Percentiles rank a stretch among this genome's conserved stretches.
phyloP scores from a whole-genome alignment of 2,888 invertebrate genomes.

The Lithophane semibrunnea region DNA sequence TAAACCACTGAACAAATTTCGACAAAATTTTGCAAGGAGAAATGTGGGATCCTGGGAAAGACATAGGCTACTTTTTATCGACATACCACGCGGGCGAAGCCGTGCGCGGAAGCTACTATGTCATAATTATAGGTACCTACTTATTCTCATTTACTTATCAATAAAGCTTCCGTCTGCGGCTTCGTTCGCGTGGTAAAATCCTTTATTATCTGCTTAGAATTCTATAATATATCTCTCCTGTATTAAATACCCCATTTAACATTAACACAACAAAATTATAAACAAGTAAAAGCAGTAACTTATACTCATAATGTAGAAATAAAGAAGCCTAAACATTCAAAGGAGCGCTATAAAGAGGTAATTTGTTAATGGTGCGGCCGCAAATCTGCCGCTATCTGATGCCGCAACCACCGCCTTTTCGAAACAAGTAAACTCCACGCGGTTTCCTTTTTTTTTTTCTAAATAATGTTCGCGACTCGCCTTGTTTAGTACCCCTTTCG shows the following conservation, averaged over 20 bases:
- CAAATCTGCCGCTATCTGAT: slow-evolving; percentile 88
- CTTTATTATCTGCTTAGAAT: background rate
- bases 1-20: no score
- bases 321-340: slow-evolving; percentile 71
- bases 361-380: slow-evolving; percentile 88
- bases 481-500: slow-evolving; percentile 86
- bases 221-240: background rate
- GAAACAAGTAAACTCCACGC: slow-evolving; percentile 86
- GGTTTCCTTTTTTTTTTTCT: slow-evolving; percentile 83
- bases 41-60: no score
- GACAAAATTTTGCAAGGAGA: no score
- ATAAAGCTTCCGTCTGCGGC: no score
- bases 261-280: background rate
- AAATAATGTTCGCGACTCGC: slow-evolving; percentile 85
- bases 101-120: no score
- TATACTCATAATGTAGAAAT: slow-evolving; percentile 62
- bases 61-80: no score
- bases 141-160: no score
- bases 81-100: no score
- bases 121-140: no score
- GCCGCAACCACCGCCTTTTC: slow-evolving; percentile 83
- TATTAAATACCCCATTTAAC: background rate
- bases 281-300: background rate
- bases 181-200: no score
- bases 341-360: slow-evolving; percentile 80